A percentile compares a stretch with the other conserved stretches of the same genome.
Conservation (phyloP, 2,113 vertebrate species). For the Hippocampus guttulatus region DNA sequence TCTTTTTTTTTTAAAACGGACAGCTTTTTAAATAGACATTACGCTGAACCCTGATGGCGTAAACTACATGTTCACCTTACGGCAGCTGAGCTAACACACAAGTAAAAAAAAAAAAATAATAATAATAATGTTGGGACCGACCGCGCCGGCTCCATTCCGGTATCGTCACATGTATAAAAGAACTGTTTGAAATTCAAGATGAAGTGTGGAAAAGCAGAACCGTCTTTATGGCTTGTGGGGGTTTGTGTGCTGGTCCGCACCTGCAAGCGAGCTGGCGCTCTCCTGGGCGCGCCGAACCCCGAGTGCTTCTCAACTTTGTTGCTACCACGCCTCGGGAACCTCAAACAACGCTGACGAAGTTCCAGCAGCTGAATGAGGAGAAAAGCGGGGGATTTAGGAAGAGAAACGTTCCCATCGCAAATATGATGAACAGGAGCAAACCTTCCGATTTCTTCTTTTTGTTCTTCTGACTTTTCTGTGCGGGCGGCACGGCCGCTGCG, state of each 20-base stretch:
- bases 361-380: conserved; percentile 34
- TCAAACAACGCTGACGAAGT: conserved; percentile 62
- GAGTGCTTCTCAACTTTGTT: conserved; percentile 28
- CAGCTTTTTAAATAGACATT: conserved; percentile 4
- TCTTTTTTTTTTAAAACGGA: conserved; percentile 24
- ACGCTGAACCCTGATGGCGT: conserved; percentile 39
- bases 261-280: neutral
- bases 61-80: conserved; percentile 41
- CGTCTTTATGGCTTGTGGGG: conserved; percentile 55
- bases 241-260: conserved; percentile 60
- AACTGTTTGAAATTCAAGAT: conserved; percentile 14
- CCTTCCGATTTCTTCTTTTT: conserved; percentile 84
- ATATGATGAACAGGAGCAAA: conserved; percentile 33
- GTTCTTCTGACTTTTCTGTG: conserved; percentile 78
- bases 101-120: conserved; percentile 8
- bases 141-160: conserved; percentile 22
- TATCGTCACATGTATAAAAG: conserved; percentile 33
- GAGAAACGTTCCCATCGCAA: neutral
- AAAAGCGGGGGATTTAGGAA: neutral
- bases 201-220: conserved; percentile 21
- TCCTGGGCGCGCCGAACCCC: conserved; percentile 11
- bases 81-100: conserved; percentile 17
- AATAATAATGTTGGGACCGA: conserved; percentile 18
- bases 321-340: conserved; percentile 75
- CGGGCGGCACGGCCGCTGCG: conserved; percentile 57